These are phyloP conservation scores for Prunella strophiata DNA, from an alignment of 2,797 vertebrate genomes.

Conservation along the genomic window DNA sequence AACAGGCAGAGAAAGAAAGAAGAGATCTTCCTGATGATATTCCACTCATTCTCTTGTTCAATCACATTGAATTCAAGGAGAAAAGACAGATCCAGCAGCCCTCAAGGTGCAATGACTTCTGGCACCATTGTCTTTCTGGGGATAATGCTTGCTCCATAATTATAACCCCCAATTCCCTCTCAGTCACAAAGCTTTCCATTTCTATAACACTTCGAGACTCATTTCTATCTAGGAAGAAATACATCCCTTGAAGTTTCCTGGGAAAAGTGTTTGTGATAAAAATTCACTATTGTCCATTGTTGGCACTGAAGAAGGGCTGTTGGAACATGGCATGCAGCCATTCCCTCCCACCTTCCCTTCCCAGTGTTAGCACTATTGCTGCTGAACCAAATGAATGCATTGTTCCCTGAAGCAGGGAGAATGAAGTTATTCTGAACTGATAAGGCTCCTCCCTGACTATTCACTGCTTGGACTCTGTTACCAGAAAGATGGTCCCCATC, in stretches of 20 bases:
- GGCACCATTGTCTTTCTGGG: neutral
- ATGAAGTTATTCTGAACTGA: neutral
- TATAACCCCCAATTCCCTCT: neutral
- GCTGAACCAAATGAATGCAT: neutral
- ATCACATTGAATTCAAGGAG: neutral
- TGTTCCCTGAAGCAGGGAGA: neutral
- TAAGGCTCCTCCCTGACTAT: slow-evolving; percentile 40
- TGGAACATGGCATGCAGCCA: neutral
- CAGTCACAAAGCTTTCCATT: neutral
- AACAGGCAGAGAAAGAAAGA: neutral
- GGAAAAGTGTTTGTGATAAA: neutral
- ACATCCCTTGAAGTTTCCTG: neutral
- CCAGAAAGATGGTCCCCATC: slow-evolving; percentile 54
- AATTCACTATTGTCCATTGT: neutral
- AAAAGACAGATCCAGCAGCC: neutral
- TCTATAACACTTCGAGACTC: neutral
- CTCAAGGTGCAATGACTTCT: rapidly evolving
- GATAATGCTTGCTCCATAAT: neutral
- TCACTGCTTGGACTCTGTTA: neutral
- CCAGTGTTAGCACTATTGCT: neutral
- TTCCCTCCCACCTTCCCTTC: slow-evolving; percentile 30
- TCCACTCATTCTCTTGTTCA: neutral
- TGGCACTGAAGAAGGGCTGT: neutral
- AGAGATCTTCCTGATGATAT: neutral
- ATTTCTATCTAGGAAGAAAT: neutral